Conservation (phyloP, 2,888 invertebrate species). For the Smittia sp. region DNA sequence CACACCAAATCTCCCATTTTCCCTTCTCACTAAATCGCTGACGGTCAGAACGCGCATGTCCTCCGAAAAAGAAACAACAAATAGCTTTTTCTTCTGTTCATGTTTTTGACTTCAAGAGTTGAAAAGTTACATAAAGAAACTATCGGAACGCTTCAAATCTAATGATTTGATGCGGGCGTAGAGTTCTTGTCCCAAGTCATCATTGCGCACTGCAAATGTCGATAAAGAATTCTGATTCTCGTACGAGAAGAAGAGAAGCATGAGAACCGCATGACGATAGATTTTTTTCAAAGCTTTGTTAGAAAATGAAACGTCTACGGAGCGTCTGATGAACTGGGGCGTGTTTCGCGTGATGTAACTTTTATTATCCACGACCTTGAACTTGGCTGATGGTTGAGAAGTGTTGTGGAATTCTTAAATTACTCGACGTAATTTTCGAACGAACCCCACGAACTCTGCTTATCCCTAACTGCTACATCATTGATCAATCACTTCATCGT, state of each 20-base stretch:
- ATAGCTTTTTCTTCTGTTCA: neutral
- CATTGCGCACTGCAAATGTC: neutral
- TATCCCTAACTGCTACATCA: no score
- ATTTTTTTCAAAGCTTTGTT: conserved; percentile 9
- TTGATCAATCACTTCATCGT: no score
- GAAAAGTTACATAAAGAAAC: conserved; percentile 1
- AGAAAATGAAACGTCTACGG: conserved; percentile 24
- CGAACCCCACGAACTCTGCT: no score
- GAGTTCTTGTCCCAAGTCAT: neutral
- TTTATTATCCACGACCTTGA: no score
- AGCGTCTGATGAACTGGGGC: conserved; percentile 27
- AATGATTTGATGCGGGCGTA: neutral
- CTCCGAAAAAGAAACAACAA: conserved; percentile 1
- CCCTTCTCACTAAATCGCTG: no score
- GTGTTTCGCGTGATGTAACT: neutral
- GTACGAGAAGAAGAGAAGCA: conserved; percentile 12
- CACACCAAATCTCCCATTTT: neutral
- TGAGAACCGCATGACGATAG: conserved; percentile 23
- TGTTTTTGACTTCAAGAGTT: conserved; percentile 5
- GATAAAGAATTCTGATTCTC: neutral
- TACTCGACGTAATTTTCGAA: no score
- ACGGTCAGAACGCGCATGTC: conserved; percentile 5
- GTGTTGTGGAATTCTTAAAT: no score
- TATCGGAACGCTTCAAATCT: neutral
- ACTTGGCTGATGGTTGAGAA: no score